A percentile compares a stretch with the other conserved stretches of the same genome.
phyloP scores from a whole-genome alignment of 2,113 vertebrate species.

The Dicerorhinus sumatrensis region DNA sequence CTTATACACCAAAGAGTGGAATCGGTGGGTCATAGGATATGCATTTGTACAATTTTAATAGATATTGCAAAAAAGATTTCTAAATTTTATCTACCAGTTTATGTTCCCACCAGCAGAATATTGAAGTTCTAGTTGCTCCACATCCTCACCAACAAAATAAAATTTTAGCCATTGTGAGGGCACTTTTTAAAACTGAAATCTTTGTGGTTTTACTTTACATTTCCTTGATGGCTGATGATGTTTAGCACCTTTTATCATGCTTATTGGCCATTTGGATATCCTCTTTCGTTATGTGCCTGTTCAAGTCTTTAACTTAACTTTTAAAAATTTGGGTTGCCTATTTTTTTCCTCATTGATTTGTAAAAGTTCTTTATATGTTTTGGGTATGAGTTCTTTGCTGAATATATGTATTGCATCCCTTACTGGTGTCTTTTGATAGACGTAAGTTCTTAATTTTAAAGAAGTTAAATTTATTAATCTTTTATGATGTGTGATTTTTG shows the following conservation, averaged over 20 bases:
- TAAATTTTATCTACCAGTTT: not conserved
- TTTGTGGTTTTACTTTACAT: not conserved
- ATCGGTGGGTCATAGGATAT: not conserved
- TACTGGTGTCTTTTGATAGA: not conserved
- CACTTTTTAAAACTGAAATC: not conserved
- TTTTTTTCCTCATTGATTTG: not conserved
- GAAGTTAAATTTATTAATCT: not conserved
- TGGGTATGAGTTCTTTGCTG: not conserved
- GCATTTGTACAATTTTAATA: not conserved
- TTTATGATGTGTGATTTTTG: not conserved
- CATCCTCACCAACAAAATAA: not conserved
- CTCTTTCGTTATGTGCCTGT: not conserved
- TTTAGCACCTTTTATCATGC: not conserved
- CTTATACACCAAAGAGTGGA: not conserved
- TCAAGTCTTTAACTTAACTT: not conserved
- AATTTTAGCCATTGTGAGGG: not conserved
- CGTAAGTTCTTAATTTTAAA: not conserved
- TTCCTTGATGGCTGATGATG: not conserved
- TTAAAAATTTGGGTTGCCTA: not conserved
- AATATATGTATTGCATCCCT: not conserved
- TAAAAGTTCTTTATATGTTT: not conserved
- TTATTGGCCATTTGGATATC: not conserved
- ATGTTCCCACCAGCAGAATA: not conserved
- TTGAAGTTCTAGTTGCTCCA: not conserved
- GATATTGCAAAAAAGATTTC: not conserved